Base-by-base conservation (phyloP, 2,797 vertebrate genomes). In the Stomatorhinus walkeri region DNA sequence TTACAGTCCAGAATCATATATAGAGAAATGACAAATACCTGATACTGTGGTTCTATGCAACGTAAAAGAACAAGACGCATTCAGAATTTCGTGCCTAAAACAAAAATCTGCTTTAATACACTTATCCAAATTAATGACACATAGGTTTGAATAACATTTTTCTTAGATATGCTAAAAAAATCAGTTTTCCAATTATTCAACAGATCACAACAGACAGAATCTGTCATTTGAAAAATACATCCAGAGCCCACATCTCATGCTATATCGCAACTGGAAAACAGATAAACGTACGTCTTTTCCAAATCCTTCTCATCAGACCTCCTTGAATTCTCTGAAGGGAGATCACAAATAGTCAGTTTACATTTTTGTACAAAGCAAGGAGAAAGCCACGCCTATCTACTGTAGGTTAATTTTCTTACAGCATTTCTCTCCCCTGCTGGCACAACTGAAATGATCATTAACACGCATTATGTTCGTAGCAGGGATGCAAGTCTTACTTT, bases 261-360 rank as follows among this genome's bases (percentile, higher is more conserved):
- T 22, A 9, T n/a, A n/a, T 46, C 8, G 19, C 76, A 81, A 22
- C n/a, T 22, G 8, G 40, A 76, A 32, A 52, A 16, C 0, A n/a
- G 86, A 76, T 8, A 87, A 72, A 92, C 91, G 85, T 83, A 95
- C 94, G 89, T 92, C 32, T 51, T 90, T 24, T 91, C 90, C 90
- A 0, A 4, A 8, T 85, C 90, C 5, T 86, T 91, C 59, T 91
- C 91, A 48, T 36, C 24, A 16, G 64, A 14, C 88, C 72, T 81
- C 0, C 24, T 12, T 9, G 94, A 92, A 32, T 81, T 32, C 85
- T 93, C 94, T 95, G 90, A 16, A 91, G 32, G 92, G 32, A 52
- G 16, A 89, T 48, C 12, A 68, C 16, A 84, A 84, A 28, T 84
- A 28, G 76, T 48, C 32, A n/a, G 19, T 43, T 40, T 24, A 22